phyloP scores from a whole-genome alignment of 2,797 vertebrate species.

The Acipenser transmontanus region DNA sequence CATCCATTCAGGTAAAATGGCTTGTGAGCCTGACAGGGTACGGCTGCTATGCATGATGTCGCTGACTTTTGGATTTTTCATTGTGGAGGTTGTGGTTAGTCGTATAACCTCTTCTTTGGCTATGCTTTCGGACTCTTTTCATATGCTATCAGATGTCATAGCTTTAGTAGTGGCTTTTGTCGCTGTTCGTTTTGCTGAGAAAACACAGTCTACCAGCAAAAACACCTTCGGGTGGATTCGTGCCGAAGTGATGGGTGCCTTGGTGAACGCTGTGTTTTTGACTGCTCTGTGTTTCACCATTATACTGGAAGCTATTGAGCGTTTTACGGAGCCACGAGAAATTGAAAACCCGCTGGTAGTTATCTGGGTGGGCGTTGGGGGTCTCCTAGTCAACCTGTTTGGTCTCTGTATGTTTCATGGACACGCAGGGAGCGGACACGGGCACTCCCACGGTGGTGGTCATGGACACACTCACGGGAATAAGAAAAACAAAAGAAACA shows the following conservation, averaged over 20 bases:
- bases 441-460: conserved; percentile 32
- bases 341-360: conserved; percentile 69
- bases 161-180: conserved; percentile 71
- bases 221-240: conserved; percentile 80
- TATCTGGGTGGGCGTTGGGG: conserved; percentile 63
- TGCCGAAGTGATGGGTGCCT: conserved; percentile 74
- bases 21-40: conserved; percentile 52
- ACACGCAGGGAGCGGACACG: conserved; percentile 34
- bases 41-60: conserved; percentile 71
- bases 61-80: conserved; percentile 73
- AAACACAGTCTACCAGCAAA: conserved; percentile 63
- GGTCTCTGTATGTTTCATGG: conserved; percentile 72
- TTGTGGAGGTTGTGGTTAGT: conserved; percentile 75
- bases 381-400: conserved; percentile 67
- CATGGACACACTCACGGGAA: conserved; percentile 60
- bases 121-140: conserved; percentile 77
- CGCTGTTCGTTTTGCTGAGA: conserved; percentile 67
- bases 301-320: conserved; percentile 71
- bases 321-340: conserved; percentile 69
- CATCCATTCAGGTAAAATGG: conserved; percentile 25
- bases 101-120: conserved; percentile 68
- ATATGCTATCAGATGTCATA: conserved; percentile 79
- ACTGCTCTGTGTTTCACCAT: conserved; percentile 76
- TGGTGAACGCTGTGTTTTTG: conserved; percentile 76
- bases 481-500: conserved; percentile 46